Percentiles rank a stretch among this genome's conserved stretches.
These are phyloP conservation scores for Echinarachnius parma DNA, from an alignment of 53 echinoderm and acorn worm genomes.

Conservation along the genomic window DNA sequence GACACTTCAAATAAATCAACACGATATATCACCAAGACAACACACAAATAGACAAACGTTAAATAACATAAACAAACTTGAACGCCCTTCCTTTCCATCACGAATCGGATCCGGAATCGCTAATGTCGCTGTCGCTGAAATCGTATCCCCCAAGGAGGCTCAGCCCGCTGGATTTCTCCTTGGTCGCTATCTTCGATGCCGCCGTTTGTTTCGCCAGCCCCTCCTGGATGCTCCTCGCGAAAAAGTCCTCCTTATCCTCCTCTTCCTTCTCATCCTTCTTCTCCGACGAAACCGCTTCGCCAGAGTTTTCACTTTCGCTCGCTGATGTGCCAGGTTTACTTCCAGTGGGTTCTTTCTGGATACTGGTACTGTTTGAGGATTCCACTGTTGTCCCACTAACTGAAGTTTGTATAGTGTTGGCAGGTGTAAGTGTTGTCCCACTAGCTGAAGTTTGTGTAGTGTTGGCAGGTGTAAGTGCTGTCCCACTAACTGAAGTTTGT, in stretches of 20 bases:
- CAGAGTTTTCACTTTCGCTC: too few species aligned
- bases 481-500: neutral
- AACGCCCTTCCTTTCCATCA: too few species aligned
- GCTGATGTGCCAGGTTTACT: neutral
- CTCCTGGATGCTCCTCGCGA: slow-evolving; percentile 62
- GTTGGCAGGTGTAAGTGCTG: neutral
- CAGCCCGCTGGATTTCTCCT: slow-evolving; percentile 66
- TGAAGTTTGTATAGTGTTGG: too few species aligned
- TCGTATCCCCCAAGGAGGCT: slow-evolving; percentile 71
- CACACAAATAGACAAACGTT: too few species aligned
- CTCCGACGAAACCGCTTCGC: neutral
- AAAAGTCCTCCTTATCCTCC: slow-evolving; percentile 4
- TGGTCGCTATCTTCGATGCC: slow-evolving; percentile 23
- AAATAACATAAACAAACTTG: too few species aligned
- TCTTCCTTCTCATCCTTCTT: neutral
- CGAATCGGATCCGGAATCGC: slow-evolving; percentile 27
- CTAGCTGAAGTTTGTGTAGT: too few species aligned
- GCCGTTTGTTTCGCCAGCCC: slow-evolving; percentile 57
- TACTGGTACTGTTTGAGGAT: too few species aligned
- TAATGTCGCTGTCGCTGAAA: slow-evolving; percentile 58
- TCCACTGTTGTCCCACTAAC: too few species aligned
- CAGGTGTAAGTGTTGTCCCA: too few species aligned
- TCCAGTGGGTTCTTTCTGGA: neutral
- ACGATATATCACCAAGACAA: too few species aligned
- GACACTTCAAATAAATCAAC: too few species aligned